These are phyloP conservation scores for Toxonevra muliebris DNA, from an alignment of 2,888 invertebrate species.

Conservation along the genomic window DNA sequence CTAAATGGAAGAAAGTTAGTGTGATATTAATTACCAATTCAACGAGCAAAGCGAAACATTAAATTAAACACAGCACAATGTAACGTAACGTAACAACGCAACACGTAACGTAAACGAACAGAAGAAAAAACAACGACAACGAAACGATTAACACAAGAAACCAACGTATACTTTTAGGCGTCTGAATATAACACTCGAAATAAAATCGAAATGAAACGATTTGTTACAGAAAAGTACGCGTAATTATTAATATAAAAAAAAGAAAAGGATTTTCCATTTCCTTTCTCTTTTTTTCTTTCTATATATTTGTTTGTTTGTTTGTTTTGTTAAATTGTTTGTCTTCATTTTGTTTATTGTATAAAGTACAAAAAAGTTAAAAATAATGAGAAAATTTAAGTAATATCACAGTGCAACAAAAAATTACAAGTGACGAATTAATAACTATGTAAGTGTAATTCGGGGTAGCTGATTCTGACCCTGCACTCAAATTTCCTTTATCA, in stretches of 20 bases:
- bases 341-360: not conserved
- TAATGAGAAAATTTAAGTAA: no score
- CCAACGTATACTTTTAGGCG: conserved; percentile 2
- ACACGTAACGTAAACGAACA: conserved; percentile 7
- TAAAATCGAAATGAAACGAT: no score
- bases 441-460: no score
- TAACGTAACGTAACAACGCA: conserved; percentile 12
- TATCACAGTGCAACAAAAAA: no score
- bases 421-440: no score
- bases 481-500: no score
- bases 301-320: not conserved
- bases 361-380: no score
- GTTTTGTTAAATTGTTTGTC: conserved; percentile 4
- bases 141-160: conserved; percentile 28
- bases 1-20: conserved; percentile 38
- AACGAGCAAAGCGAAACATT: conserved; percentile 5
- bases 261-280: not conserved
- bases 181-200: not conserved
- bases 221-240: no score
- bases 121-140: conserved; percentile 17
- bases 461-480: no score
- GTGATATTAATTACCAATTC: conserved; percentile 6
- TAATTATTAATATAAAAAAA: no score
- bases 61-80: no score
- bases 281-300: not conserved